Percentiles rank a stretch among this genome's conserved stretches.
These are phyloP conservation scores for Chelmon rostratus DNA, from an alignment of 2,797 vertebrate species.

Conservation along the genomic window DNA sequence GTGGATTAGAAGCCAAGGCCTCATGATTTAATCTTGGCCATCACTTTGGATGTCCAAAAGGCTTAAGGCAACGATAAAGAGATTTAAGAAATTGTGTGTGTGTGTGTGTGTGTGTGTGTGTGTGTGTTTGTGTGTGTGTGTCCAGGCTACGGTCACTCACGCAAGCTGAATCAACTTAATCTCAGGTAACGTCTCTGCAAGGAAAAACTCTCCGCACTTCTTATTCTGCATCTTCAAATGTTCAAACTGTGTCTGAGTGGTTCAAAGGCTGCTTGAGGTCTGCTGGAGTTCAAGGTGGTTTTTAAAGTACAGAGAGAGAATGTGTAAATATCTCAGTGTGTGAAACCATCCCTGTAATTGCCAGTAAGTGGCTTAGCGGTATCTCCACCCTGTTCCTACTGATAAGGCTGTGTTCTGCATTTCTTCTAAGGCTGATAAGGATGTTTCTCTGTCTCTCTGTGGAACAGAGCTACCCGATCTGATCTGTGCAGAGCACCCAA, in stretches of 20 bases:
- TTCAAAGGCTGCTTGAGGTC: conserved; percentile 38
- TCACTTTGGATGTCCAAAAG: conserved; percentile 33
- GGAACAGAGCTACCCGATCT: not conserved
- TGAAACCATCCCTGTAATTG: conserved; percentile 58
- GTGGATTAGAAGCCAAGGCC: conserved; percentile 23
- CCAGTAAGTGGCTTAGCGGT: conserved; percentile 65
- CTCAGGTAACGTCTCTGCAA: conserved; percentile 1
- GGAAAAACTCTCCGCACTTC: not conserved
- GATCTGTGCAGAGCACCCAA: not conserved
- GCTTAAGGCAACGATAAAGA: conserved; percentile 50
- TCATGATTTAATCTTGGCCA: conserved; percentile 12
- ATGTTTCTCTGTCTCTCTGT: conserved; percentile 18
- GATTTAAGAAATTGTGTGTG: conserved; percentile 22
- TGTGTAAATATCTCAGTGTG: conserved; percentile 11
- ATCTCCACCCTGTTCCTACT: conserved; percentile 60
- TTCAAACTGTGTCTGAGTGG: conserved; percentile 5
- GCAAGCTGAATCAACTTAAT: conserved; percentile 21
- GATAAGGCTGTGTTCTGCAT: conserved; percentile 54
- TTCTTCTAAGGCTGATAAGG: conserved; percentile 57
- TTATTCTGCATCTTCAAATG: not conserved
- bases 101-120: conserved; percentile 40
- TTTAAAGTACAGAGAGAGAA: conserved; percentile 14
- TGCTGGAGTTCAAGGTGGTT: conserved; percentile 40
- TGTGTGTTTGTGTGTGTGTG: conserved; percentile 27
- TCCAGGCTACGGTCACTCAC: conserved; percentile 6